These are phyloP conservation scores for Chionoecetes opilio DNA, from an alignment of 1,140 invertebrate genomes.

Conservation along the genomic window DNA sequence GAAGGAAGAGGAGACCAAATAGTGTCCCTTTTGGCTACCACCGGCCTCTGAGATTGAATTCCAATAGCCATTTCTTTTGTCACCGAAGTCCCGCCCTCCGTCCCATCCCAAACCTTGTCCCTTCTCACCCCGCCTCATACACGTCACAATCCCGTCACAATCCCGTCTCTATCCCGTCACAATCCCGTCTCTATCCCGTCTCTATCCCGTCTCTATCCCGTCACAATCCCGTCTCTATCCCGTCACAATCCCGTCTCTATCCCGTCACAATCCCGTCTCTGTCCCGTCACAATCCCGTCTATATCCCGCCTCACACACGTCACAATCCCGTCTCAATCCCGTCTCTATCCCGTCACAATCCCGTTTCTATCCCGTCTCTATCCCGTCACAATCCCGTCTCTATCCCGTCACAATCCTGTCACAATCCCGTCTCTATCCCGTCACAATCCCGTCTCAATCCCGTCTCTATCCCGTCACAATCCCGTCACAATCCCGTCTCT, in stretches of 20 bases:
- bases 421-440: background rate
- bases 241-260: background rate
- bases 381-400: background rate
- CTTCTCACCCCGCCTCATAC: background rate
- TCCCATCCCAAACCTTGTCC: background rate
- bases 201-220: background rate
- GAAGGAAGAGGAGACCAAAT: background rate
- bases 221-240: background rate
- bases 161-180: background rate
- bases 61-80: constrained; percentile 46
- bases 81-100: background rate
- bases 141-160: background rate
- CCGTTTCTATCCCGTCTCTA: background rate
- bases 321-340: background rate
- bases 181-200: background rate
- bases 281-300: background rate
- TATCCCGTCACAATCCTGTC: background rate
- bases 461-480: background rate
- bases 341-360: background rate
- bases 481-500: background rate
- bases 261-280: background rate
- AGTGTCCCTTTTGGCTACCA: background rate
- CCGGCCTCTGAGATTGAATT: constrained; percentile 28
- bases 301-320: background rate
- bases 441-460: background rate